Evolutionary conservation across 1,140 invertebrate species (phyloP).

Genomic region (Spodoptera litura): DNA sequence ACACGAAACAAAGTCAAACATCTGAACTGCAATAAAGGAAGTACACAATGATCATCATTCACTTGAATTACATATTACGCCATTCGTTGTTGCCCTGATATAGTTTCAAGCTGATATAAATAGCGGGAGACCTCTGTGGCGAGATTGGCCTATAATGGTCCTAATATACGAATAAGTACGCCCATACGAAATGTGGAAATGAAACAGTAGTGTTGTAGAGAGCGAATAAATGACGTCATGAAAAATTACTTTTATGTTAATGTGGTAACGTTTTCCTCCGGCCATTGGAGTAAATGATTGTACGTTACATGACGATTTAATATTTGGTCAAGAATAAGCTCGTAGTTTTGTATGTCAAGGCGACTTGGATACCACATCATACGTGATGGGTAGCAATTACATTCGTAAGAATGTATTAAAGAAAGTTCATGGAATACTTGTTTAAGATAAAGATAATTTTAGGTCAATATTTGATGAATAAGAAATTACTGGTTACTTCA

Average conservation of each 20-base stretch:
- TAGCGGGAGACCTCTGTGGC: slow-evolving; percentile 29
- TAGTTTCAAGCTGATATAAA: slow-evolving; percentile 39
- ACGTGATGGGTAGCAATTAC: no score
- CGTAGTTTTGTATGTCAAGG: background rate
- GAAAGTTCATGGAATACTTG: no score
- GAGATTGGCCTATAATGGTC: slow-evolving; percentile 9
- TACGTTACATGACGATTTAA: background rate
- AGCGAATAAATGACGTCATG: slow-evolving; percentile 18
- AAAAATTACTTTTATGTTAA: slow-evolving; percentile 40
- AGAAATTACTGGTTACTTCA: no score
- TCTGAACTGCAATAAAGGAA: slow-evolving; percentile 51
- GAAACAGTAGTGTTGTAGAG: slow-evolving; percentile 14
- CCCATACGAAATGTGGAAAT: slow-evolving; percentile 33
- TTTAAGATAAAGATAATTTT: no score
- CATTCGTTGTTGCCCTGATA: slow-evolving; percentile 16
- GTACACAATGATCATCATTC: slow-evolving; percentile 60
- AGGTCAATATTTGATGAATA: no score
- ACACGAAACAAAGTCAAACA: slow-evolving; percentile 40
- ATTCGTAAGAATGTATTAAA: no score
- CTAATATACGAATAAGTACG: slow-evolving; percentile 37
- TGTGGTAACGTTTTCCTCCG: background rate
- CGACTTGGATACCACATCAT: no score
- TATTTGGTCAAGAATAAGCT: background rate
- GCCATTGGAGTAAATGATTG: slow-evolving; percentile 7
- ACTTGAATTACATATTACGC: slow-evolving; percentile 49